A percentile compares a stretch with the other conserved stretches of the same genome.
These are phyloP conservation scores for Synanthedon formicaeformis DNA, from an alignment of 2,888 invertebrate genomes.

Conservation along the genomic window DNA sequence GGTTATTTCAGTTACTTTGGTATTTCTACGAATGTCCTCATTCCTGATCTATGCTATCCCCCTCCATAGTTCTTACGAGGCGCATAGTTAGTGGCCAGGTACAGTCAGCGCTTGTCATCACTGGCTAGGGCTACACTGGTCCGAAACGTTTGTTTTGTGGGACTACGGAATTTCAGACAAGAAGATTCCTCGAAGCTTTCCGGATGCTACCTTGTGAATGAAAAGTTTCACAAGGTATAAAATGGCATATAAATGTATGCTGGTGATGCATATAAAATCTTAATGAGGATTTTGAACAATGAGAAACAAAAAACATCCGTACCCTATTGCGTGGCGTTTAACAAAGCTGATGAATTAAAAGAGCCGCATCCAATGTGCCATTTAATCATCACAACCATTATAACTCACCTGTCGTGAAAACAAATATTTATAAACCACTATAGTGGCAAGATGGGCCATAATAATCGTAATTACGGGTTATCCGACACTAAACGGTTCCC, in stretches of 20 bases:
- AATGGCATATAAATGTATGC: background rate
- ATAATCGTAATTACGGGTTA: conserved; percentile 38
- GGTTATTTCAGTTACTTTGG: too few relatives aligned
- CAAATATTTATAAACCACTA: conserved; percentile 42
- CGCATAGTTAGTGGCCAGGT: too few relatives aligned
- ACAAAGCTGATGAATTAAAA: background rate
- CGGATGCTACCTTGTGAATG: background rate
- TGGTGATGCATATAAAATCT: background rate
- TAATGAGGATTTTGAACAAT: background rate
- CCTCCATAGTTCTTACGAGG: too few relatives aligned
- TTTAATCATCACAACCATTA: conserved; percentile 6
- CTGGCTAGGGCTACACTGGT: too few relatives aligned
- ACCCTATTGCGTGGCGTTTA: background rate
- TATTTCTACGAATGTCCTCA: too few relatives aligned
- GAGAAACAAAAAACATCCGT: background rate
- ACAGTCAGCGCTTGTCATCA: too few relatives aligned
- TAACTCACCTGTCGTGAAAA: conserved; percentile 51
- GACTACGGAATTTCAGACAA: too few relatives aligned
- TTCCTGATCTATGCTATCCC: too few relatives aligned
- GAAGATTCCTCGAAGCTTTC: too few relatives aligned
- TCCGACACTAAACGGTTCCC: conserved; percentile 25
- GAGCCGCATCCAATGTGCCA: background rate
- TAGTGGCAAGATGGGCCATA: conserved; percentile 16
- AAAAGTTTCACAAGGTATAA: background rate
- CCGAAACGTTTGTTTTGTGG: too few relatives aligned